These are phyloP conservation scores for Lagopus muta DNA, from an alignment of 2,113 vertebrate genomes.

Conservation along the genomic window DNA sequence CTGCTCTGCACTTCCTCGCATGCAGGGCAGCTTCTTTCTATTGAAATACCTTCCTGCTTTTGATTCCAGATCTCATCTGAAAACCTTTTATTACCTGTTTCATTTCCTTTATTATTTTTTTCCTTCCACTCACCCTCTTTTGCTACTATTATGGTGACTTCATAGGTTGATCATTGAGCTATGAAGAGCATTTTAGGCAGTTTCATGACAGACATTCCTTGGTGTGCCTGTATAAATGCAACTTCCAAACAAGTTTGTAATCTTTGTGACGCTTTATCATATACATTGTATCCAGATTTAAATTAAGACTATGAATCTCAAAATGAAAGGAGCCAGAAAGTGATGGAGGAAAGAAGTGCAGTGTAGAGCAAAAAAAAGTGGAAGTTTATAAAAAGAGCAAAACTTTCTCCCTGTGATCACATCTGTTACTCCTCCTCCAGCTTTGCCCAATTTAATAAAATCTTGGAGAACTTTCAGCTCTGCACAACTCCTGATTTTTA, in stretches of 20 bases:
- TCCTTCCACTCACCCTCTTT: background rate
- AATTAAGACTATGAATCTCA: conserved; percentile 30
- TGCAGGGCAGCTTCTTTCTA: background rate
- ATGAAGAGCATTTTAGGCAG: background rate
- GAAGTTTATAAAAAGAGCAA: conserved; percentile 31
- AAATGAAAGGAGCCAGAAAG: conserved; percentile 31
- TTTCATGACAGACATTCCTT: background rate
- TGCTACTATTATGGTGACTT: background rate
- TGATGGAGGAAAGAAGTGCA: conserved; percentile 1
- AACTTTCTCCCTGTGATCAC: conserved; percentile 15
- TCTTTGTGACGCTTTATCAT: background rate
- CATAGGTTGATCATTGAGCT: background rate
- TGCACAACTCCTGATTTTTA: conserved; percentile 30
- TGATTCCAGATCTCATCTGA: conserved; percentile 7
- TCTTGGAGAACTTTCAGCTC: conserved; percentile 22
- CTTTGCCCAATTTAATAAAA: conserved; percentile 50
- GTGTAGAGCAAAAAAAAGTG: background rate
- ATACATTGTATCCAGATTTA: conserved; percentile 8
- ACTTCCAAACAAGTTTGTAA: conserved; percentile 8
- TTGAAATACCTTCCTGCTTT: background rate
- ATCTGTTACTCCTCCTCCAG: conserved; percentile 26
- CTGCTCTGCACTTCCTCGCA: background rate
- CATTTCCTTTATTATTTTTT: conserved; percentile 11
- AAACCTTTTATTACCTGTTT: conserved; percentile 38
- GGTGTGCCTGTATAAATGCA: background rate